Conservation (phyloP, 2,113 vertebrate genomes). For the Leucoraja erinaceus region DNA sequence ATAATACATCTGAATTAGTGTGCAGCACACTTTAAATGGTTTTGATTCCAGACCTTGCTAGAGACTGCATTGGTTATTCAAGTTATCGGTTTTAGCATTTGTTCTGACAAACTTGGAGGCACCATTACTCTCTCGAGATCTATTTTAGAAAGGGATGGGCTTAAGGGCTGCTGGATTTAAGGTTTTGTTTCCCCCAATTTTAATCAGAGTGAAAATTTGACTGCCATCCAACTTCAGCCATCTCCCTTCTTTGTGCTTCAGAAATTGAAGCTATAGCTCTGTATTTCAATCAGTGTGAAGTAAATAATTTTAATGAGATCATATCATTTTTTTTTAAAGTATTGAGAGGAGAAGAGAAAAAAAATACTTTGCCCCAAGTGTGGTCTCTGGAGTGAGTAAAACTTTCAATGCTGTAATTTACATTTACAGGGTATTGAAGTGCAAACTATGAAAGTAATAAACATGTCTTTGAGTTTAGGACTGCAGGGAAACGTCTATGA, state of each 20-base stretch:
- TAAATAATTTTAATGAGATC: conserved; percentile 33
- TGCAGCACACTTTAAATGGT: too few relatives aligned
- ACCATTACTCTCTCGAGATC: background rate
- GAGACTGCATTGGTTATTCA: background rate
- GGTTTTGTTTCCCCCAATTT: too few relatives aligned
- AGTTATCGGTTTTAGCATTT: background rate
- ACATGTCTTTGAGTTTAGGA: conserved; percentile 16
- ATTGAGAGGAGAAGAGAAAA: background rate
- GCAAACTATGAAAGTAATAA: background rate
- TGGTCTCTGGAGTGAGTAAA: background rate
- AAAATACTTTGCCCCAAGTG: background rate
- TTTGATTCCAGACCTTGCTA: background rate
- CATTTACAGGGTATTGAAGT: conserved; percentile 26
- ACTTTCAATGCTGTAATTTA: background rate
- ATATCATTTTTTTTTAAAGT: background rate
- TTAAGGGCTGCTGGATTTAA: background rate
- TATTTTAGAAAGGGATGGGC: too few relatives aligned
- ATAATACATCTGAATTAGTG: background rate
- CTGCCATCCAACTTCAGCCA: background rate
- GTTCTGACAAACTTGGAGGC: background rate
- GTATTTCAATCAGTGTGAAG: background rate
- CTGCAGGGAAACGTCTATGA: background rate
- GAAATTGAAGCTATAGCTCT: background rate
- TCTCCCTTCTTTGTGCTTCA: background rate
- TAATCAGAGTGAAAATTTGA: background rate